A percentile compares a stretch with the other conserved stretches of the same genome.
Evolutionary conservation across 2,797 vertebrate genomes (phyloP).

Genomic region (Galago senegalensis): DNA sequence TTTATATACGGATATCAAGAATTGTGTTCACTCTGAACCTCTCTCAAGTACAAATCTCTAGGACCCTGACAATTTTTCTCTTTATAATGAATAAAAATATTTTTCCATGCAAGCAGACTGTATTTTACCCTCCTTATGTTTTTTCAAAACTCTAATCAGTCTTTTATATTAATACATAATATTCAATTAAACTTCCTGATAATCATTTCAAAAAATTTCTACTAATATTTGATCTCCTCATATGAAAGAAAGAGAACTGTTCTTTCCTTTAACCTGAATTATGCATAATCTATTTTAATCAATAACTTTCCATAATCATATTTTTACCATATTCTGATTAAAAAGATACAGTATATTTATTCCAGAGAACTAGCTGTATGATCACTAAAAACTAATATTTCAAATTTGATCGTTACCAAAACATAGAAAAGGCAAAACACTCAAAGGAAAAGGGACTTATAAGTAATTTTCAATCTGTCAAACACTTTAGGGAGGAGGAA

Average conservation of each 20-base stretch:
- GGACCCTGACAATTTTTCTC: background rate
- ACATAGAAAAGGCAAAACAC: background rate
- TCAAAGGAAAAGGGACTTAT: background rate
- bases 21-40: background rate
- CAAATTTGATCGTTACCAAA: constrained; percentile 14
- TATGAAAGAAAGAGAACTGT: background rate
- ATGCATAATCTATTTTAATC: background rate
- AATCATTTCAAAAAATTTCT: constrained; percentile 22
- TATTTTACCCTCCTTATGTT: background rate
- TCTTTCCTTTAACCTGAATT: constrained; percentile 41
- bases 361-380: background rate
- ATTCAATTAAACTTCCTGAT: background rate
- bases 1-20: background rate
- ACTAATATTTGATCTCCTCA: background rate
- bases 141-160: constrained; percentile 14
- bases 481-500: background rate
- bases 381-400: constrained; percentile 54
- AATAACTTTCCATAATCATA: constrained; percentile 27
- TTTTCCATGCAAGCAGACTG: background rate
- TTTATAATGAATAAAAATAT: background rate
- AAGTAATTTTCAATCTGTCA: background rate
- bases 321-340: background rate
- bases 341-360: background rate
- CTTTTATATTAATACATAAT: constrained; percentile 21
- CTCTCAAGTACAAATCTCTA: background rate